Evolutionary conservation across 2,888 invertebrate genomes (phyloP).

Genomic region (Pristionchus fissidentatus): DNA sequence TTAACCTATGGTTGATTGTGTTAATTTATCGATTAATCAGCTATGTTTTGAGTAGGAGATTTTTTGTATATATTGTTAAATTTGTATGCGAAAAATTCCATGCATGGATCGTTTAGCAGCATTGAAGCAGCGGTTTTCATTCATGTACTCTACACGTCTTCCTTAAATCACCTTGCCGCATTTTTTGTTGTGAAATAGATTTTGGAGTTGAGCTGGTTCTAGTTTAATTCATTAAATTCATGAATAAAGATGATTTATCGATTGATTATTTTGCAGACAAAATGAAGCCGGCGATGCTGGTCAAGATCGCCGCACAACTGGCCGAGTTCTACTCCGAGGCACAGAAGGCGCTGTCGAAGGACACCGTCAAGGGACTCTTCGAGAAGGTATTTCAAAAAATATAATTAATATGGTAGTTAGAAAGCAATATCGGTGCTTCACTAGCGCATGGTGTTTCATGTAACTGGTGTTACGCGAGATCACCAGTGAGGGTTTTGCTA

Average conservation of each 20-base stretch:
- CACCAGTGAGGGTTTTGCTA: no score
- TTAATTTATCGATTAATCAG: no score
- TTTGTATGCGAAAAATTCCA: no score
- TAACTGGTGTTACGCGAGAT: no score
- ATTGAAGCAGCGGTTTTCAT: no score
- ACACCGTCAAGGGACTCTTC: constrained; percentile 87
- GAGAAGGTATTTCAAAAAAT: constrained; percentile 83
- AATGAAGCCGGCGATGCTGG: constrained; percentile 93
- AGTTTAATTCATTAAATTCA: background rate
- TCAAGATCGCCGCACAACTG: constrained; percentile 91
- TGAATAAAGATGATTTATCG: constrained; percentile 8
- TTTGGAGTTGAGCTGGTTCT: background rate
- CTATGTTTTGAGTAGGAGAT: no score
- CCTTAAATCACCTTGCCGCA: no score
- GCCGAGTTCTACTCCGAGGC: constrained; percentile 95
- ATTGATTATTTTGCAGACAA: constrained; percentile 81
- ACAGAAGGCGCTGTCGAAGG: constrained; percentile 88
- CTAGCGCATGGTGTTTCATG: background rate
- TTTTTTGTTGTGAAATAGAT: no score
- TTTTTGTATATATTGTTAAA: no score
- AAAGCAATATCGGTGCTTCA: background rate
- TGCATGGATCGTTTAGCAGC: no score
- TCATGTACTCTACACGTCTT: no score
- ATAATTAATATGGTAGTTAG: constrained; percentile 50
- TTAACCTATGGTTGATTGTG: no score